Evolutionary conservation across 2,888 invertebrate species (phyloP).

Genomic region (Macaria liturata): DNA sequence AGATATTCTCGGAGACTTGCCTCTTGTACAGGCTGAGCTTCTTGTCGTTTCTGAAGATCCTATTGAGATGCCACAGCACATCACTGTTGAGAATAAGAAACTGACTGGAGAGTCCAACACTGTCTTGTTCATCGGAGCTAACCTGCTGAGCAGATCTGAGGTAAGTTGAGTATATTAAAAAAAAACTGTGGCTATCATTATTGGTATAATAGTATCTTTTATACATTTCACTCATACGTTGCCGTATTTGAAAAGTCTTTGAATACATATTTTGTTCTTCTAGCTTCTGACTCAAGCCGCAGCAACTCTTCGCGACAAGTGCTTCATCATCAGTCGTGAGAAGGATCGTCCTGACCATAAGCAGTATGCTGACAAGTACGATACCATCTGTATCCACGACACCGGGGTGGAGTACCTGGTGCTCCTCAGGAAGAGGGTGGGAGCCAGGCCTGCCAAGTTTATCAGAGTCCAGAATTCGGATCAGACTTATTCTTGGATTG

Average conservation of each 20-base stretch:
- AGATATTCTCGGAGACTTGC: constrained; percentile 86
- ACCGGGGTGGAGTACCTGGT: constrained; percentile 80
- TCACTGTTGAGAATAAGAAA: constrained; percentile 85
- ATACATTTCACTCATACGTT: too few relatives aligned
- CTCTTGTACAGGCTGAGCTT: constrained; percentile 87
- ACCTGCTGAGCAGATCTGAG: constrained; percentile 74
- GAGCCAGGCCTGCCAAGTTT: constrained; percentile 71
- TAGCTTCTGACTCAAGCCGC: constrained; percentile 73
- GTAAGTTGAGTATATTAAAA: constrained; percentile 47
- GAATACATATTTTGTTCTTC: background rate
- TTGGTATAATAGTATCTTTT: too few relatives aligned
- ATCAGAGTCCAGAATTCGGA: constrained; percentile 69
- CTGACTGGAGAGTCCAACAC: constrained; percentile 79
- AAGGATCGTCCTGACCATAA: constrained; percentile 70
- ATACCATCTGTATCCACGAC: constrained; percentile 75
- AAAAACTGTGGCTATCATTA: too few relatives aligned
- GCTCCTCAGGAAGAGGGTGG: constrained; percentile 76
- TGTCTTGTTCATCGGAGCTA: constrained; percentile 77
- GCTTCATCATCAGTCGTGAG: constrained; percentile 85
- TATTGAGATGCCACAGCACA: constrained; percentile 68
- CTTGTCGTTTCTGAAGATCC: constrained; percentile 80
- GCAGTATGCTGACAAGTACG: constrained; percentile 66
- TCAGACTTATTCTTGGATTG: constrained; percentile 78
- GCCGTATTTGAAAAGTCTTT: too few relatives aligned
- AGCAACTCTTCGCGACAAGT: constrained; percentile 80